Base-by-base conservation (phyloP, 1,140 invertebrate genomes). In the Tribolium castaneum region DNA sequence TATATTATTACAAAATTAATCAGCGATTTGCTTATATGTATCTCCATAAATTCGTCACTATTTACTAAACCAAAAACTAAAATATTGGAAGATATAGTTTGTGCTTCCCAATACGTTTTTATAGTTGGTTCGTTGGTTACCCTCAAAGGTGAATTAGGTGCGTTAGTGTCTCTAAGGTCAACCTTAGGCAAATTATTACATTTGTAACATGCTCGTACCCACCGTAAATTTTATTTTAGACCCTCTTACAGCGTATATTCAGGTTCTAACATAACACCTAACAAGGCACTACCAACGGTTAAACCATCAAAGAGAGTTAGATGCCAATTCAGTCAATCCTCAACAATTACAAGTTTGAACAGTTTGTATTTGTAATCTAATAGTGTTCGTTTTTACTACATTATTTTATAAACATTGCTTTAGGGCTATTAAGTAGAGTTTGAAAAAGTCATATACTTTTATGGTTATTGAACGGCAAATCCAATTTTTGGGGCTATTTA, bases 401-500 rank as follows among this genome's bases (percentile, higher is more conserved):
- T 86, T 86, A 86, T 86, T 85, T 86, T 85, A 86, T 85, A 86
- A 85, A 86, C 83, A 86, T 85, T 81, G 81, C 82, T 78, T 78
- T 74, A 75, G 45, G 78, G 81, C 83, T 84, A 86, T 86, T 86
- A 86, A 86, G 85, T 82, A 84, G 82, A 86, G 82, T 86, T 86
- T 82, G 82, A 80, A 83, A 84, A 83, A 78, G 82, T 81, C 80
- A 81, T 86, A 85, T 85, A 84, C 82, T 86, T 86, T 86, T 86
- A 86, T 85, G 83, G 84, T 84, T 85, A 86, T 86, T 85, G 85
- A 85, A 85, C 84, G 80, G 81, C 83, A 81, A 85, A 86, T 86
- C 85, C 85, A 85, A 86, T 86, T 86, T 85, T 86, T 85, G 84
- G 84, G 82, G 84, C 83, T 85, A 84, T 85, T 86, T 84, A 84